phyloP scores from a whole-genome alignment of 2,888 invertebrate species.

The Trisateles emortualis region DNA sequence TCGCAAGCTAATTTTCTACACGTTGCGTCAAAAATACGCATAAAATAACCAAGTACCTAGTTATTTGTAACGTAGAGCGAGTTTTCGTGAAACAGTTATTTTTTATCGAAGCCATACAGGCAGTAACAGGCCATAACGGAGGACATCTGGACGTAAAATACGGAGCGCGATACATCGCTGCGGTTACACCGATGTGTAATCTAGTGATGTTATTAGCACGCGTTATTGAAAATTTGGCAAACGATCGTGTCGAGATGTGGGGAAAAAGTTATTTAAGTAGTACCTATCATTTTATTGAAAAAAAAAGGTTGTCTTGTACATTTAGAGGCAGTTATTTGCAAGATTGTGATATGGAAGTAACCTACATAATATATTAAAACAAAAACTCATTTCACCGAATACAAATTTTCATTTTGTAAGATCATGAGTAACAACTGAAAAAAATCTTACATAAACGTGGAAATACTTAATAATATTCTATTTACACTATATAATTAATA shows the following conservation, averaged over 20 bases:
- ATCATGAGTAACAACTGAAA: too few relatives aligned
- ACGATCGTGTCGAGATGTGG: constrained; percentile 3
- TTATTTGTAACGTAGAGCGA: constrained; percentile 10
- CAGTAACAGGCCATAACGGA: constrained; percentile 44
- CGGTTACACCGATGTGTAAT: constrained; percentile 32
- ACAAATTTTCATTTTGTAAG: too few relatives aligned
- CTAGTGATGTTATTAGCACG: constrained; percentile 17
- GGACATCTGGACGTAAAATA: constrained; percentile 56
- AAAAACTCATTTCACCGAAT: too few relatives aligned
- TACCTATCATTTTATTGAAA: too few relatives aligned
- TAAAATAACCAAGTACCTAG: constrained; percentile 24
- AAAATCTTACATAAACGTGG: too few relatives aligned
- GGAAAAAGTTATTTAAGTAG: not conserved
- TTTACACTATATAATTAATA: too few relatives aligned
- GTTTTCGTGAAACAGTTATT: constrained; percentile 49
- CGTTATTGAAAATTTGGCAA: constrained; percentile 32
- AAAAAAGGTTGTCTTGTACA: too few relatives aligned
- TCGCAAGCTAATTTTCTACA: constrained; percentile 26
- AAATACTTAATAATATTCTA: too few relatives aligned
- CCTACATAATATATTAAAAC: too few relatives aligned
- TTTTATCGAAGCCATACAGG: constrained; percentile 55
- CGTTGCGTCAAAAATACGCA: constrained; percentile 28
- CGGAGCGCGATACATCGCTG: constrained; percentile 39
- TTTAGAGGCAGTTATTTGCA: too few relatives aligned
- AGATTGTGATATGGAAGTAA: too few relatives aligned